Base-by-base conservation (phyloP, 2,113 vertebrate species). In the Ondatra zibethicus region DNA sequence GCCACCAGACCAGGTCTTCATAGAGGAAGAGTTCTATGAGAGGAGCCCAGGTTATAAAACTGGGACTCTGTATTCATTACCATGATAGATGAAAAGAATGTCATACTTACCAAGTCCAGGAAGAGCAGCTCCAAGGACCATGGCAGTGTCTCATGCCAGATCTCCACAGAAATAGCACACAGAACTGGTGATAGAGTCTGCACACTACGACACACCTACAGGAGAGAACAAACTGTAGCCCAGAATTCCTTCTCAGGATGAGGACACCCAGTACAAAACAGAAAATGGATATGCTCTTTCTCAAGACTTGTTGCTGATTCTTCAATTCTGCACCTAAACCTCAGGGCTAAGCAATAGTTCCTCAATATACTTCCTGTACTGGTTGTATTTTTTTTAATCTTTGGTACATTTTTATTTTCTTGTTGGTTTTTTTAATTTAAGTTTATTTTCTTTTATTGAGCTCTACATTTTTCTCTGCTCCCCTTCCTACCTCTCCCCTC, bases 201-300 rank as follows among this genome's bases (percentile, higher is more conserved):
- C 85, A 50, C 5, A 47, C 42, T 0, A 2, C 45, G 3, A 70
- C 45, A 68, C 45, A n/a, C 13, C 21, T 13, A 72, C 10, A 1
- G 1, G 9, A n/a, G 1, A 31, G 63, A 86, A 7, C 1, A 66
- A 10, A 68, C 45, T 50, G 19, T 0, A 19, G 13, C 8, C 47
- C 1, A 1, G n/a, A 84, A 55, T 0, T 7, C 58, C 25, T 33
- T 33, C 17, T 31, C 61, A 42, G 45, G 17, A n/a, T 50, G 31
- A 12, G 3, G 85, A n/a, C 45, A 36, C 66, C 39, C 4, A 31
- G 47, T 7, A 36, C 10, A 19, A 50, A 52, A 52, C 33, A 72
- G 50, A 17, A 81, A 50, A 17, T 23, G 21, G 23, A 72, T 7
- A 21, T 29, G 0, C 21, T 29, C 33, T 87, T 88, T 6, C 66